Evolutionary conservation across 2,113 vertebrate species (phyloP).

Genomic region (Steatornis caripensis): DNA sequence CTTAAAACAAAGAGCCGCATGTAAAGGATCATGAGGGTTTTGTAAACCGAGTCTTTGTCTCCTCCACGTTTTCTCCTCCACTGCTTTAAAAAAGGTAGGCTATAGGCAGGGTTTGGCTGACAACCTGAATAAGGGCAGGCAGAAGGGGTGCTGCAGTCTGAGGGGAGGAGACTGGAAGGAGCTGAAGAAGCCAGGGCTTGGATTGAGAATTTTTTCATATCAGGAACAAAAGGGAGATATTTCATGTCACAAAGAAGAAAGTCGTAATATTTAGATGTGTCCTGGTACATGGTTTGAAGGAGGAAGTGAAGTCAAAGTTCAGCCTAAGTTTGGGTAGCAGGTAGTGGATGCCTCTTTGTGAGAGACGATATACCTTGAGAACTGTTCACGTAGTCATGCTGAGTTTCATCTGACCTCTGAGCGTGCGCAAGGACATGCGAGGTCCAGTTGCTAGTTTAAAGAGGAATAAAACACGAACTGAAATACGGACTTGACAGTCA

Average conservation of each 20-base stretch:
- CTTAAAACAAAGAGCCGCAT: not conserved
- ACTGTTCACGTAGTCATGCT: rapidly evolving
- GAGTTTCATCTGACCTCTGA: not conserved
- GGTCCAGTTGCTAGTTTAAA: not conserved
- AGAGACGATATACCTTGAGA: not conserved
- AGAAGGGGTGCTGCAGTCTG: not conserved
- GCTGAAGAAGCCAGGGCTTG: not conserved
- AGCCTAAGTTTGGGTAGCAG: rapidly evolving
- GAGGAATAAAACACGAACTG: not conserved
- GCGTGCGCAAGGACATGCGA: not conserved
- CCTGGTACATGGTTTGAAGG: not conserved
- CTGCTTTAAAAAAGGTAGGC: not conserved
- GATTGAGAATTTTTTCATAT: not conserved
- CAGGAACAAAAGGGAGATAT: not conserved
- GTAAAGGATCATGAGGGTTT: not conserved
- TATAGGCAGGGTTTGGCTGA: not conserved
- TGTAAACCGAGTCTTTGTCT: not conserved
- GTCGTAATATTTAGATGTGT: not conserved
- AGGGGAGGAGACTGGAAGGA: not conserved
- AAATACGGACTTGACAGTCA: not conserved
- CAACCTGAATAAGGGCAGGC: not conserved
- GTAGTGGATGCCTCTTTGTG: not conserved
- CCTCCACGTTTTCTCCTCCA: not conserved
- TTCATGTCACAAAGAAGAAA: not conserved
- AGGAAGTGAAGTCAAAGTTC: not conserved